Percentiles rank a stretch among this genome's conserved stretches.
These are phyloP conservation scores for Apotomis capreana DNA, from an alignment of 2,888 invertebrate genomes.

Conservation along the genomic window DNA sequence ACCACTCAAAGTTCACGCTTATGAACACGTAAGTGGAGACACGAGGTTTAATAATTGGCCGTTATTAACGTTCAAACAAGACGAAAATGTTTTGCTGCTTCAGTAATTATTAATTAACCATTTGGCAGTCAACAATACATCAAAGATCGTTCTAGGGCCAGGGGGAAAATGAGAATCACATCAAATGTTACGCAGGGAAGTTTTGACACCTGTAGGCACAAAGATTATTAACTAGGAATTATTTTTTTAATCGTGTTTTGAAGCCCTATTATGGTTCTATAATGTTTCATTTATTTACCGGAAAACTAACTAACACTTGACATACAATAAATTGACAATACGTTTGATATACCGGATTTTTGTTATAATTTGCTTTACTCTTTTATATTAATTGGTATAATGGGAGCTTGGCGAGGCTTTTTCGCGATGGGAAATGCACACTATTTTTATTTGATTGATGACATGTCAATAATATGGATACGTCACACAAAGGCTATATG, in stretches of 20 bases:
- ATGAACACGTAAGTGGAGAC: not conserved
- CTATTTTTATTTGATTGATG: too few species aligned
- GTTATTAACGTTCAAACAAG: conserved; percentile 3
- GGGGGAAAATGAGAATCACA: not conserved
- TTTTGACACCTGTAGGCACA: not conserved
- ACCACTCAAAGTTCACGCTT: too few species aligned
- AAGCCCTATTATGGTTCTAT: too few species aligned
- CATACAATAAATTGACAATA: too few species aligned
- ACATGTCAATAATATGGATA: too few species aligned
- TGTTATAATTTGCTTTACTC: too few species aligned
- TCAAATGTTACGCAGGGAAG: not conserved
- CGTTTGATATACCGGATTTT: too few species aligned
- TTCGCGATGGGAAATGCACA: too few species aligned
- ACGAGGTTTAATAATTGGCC: conserved; percentile 5
- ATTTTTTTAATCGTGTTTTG: not conserved
- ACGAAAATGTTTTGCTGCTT: conserved; percentile 3
- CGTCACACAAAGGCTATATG: too few species aligned
- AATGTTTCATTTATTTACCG: too few species aligned
- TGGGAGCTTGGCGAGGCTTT: too few species aligned
- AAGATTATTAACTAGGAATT: conserved; percentile 4
- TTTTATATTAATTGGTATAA: too few species aligned
- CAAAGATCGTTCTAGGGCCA: not conserved
- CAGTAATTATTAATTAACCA: conserved; percentile 22
- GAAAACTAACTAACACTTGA: not conserved
- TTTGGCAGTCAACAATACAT: conserved; percentile 18